Evolutionary conservation across 1,140 invertebrate species (phyloP), one percentile per base, ranked within the genome.

Genomic region (Chironomus tepperi): DNA sequence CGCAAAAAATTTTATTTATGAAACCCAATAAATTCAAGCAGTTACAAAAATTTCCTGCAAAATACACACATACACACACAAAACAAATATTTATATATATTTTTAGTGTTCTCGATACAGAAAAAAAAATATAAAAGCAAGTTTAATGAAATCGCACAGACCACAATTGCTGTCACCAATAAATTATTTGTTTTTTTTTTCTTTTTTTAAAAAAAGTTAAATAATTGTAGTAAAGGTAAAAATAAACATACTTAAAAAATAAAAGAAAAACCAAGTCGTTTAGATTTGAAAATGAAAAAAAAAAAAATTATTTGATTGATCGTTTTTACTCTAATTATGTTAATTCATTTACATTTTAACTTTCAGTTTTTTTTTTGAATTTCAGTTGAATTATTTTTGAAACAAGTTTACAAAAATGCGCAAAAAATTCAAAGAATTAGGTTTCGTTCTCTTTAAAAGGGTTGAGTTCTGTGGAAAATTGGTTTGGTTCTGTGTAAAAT

Each of bases 201-300:
- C 19, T 70, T 70, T 70, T 70, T 70, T 70, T 70, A 19, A 19
- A 19, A 19, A 70, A 70, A 70, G 65, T 70, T 70, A 70, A 70
- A 70, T 70, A 70, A 70, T 70, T 70, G 65, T 70, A 70, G 65
- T 70, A 70, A 57, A 57, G 47, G 47, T 57, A 57, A 34, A 34
- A 57, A 70, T 70, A 70, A 70, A 70, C 19, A 70, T 70, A 70
- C 65, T 70, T 70, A 70, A 70, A 67, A 70, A 18, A 70, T 19
- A 70, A 70, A 70, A 57, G n/a, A 57, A 70, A 70, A 70, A 70
- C 65, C 65, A 70, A 70, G 65, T 70, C 65, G 65, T 70, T 70
- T 70, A 70, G 65, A 70, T 70, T 70, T 70, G 65, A 70, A 70
- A 70, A 70, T 70, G 65, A 70, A 70, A 70, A 18, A 67, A 67